phyloP scores from a whole-genome alignment of 2,888 invertebrate species.

The Octonoba sinensis region DNA sequence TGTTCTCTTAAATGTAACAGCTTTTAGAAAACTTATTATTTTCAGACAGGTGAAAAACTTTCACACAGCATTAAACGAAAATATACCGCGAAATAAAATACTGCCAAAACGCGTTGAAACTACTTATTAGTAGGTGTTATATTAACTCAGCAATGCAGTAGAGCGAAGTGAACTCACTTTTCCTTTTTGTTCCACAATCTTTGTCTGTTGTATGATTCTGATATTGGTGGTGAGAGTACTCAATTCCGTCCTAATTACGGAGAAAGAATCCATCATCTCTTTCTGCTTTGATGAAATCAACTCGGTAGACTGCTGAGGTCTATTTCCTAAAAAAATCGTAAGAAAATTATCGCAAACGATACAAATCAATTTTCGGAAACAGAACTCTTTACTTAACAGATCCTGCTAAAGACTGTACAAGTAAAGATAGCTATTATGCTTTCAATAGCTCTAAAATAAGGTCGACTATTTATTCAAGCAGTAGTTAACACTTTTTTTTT shows the following conservation, averaged over 20 bases:
- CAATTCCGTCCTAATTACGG: slow-evolving; percentile 77
- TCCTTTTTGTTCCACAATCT: slow-evolving; percentile 71
- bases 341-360: neutral
- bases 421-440: neutral
- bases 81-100: too few relatives aligned
- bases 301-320: slow-evolving; percentile 72
- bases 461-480: too few relatives aligned
- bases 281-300: slow-evolving; percentile 77
- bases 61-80: too few relatives aligned
- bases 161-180: slow-evolving; percentile 67
- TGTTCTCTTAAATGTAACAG: too few relatives aligned
- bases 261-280: slow-evolving; percentile 79
- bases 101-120: too few relatives aligned
- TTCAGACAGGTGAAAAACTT: too few relatives aligned
- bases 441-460: too few relatives aligned
- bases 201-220: slow-evolving; percentile 74
- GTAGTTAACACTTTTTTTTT: too few relatives aligned
- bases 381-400: neutral
- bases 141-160: too few relatives aligned
- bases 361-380: neutral
- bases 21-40: too few relatives aligned
- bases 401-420: neutral
- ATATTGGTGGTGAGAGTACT: slow-evolving; percentile 76
- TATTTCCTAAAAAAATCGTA: slow-evolving; percentile 68
- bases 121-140: too few relatives aligned